These are phyloP conservation scores for Agrotis segetum DNA, from an alignment of 2,888 invertebrate genomes.

Conservation along the genomic window DNA sequence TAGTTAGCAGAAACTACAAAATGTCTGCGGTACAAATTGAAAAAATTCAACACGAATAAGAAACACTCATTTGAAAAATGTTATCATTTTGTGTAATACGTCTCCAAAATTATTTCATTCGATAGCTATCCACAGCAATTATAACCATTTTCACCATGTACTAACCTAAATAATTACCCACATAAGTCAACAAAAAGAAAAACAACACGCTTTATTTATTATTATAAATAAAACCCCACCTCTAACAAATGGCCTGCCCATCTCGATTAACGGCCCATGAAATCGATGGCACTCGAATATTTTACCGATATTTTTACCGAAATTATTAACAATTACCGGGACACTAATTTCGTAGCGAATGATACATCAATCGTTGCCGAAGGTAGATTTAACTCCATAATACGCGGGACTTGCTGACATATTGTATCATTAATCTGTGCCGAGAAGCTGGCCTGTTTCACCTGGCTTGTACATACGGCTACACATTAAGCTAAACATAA, in stretches of 20 bases:
- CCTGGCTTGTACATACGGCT: slow-evolving; percentile 20
- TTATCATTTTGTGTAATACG: too few relatives aligned
- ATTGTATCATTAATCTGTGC: slow-evolving; percentile 76
- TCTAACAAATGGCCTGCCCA: slow-evolving; percentile 30
- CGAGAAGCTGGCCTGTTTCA: slow-evolving; percentile 58
- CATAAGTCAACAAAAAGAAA: not conserved
- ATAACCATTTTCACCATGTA: not conserved
- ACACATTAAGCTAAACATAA: not conserved
- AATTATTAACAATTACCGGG: slow-evolving; percentile 60
- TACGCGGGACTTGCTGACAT: slow-evolving; percentile 73
- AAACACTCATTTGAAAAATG: not conserved
- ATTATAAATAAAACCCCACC: slow-evolving; percentile 6
- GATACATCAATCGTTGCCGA: slow-evolving; percentile 71
- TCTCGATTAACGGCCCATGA: slow-evolving; percentile 41
- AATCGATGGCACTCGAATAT: slow-evolving; percentile 41
- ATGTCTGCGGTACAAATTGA: not conserved
- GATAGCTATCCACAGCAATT: not conserved
- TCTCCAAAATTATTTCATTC: not conserved
- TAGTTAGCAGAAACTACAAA: too few relatives aligned
- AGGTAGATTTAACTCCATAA: slow-evolving; percentile 75
- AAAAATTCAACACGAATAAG: too few relatives aligned
- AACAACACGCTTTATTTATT: slow-evolving; percentile 1
- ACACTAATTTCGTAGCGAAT: slow-evolving; percentile 55
- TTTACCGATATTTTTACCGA: slow-evolving; percentile 53
- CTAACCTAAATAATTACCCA: not conserved